Evolutionary conservation across 2,797 vertebrate species (phyloP), one percentile per base, ranked within the genome.

Genomic region (Strix occidentalis): DNA sequence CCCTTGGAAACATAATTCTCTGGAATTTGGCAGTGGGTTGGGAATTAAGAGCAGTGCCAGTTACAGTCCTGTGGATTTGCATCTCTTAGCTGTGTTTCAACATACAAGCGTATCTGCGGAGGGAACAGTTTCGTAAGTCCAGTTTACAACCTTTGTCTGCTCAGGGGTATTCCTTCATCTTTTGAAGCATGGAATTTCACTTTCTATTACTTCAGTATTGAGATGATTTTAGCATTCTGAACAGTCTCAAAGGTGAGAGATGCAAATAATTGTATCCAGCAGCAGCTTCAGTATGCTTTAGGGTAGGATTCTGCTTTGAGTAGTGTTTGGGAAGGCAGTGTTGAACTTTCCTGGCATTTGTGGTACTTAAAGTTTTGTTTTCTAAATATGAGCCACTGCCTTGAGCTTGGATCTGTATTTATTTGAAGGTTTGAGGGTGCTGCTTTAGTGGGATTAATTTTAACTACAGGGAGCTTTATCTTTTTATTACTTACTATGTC

Each of bases 11-110:
- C 53, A 15, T 57, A 88, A 70, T 93, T 96, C 89, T 94, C 56
- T 95, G 95, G 89, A 85, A 91, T 95, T 89, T 92, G 91, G 89
- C 92, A 74, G 79, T 82, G 45, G 74, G 56, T 13, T 95, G 89
- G 54, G 76, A 65, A 61, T 87, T 69, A 25, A 76, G 54, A 87
- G 57, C 68, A 66, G 53, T 56, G 72, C 78, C 81, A 77, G 84
- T 69, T 15, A 51, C n/a, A 78, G 43, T 53, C 39, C 53, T 39
- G 61, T 77, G 93, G 93, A 60, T 94, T 84, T 84, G 78, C 57
- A 33, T 93, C 83, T 70, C 35, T 69, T 7, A 8, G 25, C 85
- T 13, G n/a, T 4, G 39, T 95, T 93, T 89, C 65, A 60, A 16
- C 46, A 37, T 26, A 10, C 0, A 6, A 84, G 45, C 0, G 0